Base-by-base conservation (phyloP, 2,113 vertebrate genomes). In the Seriola rivoliana region DNA sequence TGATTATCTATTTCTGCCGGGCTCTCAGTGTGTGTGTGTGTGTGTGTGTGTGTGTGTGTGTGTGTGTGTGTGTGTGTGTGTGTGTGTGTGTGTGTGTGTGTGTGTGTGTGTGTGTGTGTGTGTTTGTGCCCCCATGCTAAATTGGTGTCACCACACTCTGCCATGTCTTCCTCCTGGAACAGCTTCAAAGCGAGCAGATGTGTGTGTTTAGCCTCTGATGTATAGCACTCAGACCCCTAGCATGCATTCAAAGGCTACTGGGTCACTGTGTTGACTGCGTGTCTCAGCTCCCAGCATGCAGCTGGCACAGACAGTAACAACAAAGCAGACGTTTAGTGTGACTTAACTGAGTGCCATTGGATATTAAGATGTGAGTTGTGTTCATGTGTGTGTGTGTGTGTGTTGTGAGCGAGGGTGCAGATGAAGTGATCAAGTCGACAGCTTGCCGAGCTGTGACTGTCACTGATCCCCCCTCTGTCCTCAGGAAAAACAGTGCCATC, bases 341-440 rank as follows among this genome's bases (percentile, higher is more conserved):
- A 91, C 87, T 84, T 88, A 79, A 80, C 81, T 78, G 74, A 86
- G 80, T 62, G 68, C 74, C 40, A 42, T 8, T 42, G 8, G 7
- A 42, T 42, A 42, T 42, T 42, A 42, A 42, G 40, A 8, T 42
- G 40, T 42, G 40, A 42, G 10, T 42, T 10, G 74, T 76, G 36
- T 71, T 36, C n/a, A 54, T 10, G 74, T 76, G 36, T 71, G 42
- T 52, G 21, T 80, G 67, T 80, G 80, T 80, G 89, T 68, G 63
- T 72, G 83, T 67, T 69, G 77, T 54, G 73, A 71, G 78, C 12
- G 55, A 85, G 91, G 82, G 84, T 82, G 88, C 90, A 93, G 92
- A 93, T 93, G 90, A 93, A 94, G 87, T 82, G 89, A 94, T 93
- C 93, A 93, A 89, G 86, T 91, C 80, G 85, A 92, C 93, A 92